Evolutionary conservation across 2,113 vertebrate genomes (phyloP).

Genomic region (Nothocercus julius): DNA sequence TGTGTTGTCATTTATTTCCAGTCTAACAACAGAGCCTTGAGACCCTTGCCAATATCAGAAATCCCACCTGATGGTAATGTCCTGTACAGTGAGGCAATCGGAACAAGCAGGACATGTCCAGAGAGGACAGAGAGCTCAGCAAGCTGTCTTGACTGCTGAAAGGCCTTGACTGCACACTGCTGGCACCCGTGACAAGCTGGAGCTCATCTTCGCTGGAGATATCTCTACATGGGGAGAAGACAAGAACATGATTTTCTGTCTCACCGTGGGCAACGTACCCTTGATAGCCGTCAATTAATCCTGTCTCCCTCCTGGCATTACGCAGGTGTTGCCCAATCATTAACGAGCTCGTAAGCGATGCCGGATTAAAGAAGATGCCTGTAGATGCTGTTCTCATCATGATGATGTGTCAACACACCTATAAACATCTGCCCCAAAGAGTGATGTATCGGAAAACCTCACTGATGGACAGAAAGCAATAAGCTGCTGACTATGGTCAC

Average conservation of each 20-base stretch:
- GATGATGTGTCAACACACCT: not conserved
- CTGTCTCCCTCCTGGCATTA: not conserved
- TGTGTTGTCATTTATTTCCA: not conserved
- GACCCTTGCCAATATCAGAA: not conserved
- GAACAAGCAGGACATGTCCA: not conserved
- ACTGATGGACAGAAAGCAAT: not conserved
- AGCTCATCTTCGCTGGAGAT: not conserved
- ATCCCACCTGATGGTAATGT: not conserved
- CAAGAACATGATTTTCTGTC: not conserved
- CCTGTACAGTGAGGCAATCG: not conserved
- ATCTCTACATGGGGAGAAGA: not conserved
- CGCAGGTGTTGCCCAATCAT: not conserved
- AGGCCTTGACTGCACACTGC: not conserved
- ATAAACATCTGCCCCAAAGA: not conserved
- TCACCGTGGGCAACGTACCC: accelerated
- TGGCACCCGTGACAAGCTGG: not conserved
- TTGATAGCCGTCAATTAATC: not conserved
- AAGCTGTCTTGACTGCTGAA: not conserved
- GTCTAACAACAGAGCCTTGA: not conserved
- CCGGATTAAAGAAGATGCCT: not conserved
- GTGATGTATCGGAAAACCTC: not conserved
- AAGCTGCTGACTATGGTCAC: not conserved
- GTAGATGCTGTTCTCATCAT: not conserved
- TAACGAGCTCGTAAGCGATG: not conserved
- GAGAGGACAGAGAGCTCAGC: not conserved